phyloP scores from a whole-genome alignment of 2,113 vertebrate genomes.

The Cheirogaleus medius region DNA sequence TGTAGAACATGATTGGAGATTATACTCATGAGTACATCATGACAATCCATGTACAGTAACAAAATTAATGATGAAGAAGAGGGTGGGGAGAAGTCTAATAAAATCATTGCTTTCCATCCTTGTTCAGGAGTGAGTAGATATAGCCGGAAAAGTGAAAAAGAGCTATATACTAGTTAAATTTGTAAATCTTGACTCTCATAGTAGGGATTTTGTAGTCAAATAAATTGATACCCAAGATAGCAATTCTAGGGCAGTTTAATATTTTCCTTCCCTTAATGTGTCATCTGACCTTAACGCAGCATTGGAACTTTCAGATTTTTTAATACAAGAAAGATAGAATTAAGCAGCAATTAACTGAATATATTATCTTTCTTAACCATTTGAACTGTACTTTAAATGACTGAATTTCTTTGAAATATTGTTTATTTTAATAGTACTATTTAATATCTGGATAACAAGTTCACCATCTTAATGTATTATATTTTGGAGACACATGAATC shows the following conservation, averaged over 20 bases:
- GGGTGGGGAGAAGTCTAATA: not conserved
- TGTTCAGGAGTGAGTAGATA: not conserved
- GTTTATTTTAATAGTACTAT: constrained; percentile 44
- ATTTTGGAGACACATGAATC: not conserved
- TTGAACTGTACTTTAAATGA: constrained; percentile 59
- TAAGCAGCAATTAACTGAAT: constrained; percentile 60
- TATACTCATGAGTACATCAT: not conserved
- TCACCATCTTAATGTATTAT: not conserved
- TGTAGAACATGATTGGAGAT: not conserved
- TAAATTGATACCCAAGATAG: not conserved
- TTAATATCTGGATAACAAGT: constrained; percentile 23
- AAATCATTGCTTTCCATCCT: not conserved
- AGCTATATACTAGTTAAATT: not conserved
- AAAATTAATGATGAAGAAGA: not conserved
- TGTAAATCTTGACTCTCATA: not conserved
- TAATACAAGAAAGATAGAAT: constrained; percentile 39
- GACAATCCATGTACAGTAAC: not conserved
- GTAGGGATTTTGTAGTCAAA: not conserved
- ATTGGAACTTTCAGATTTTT: not conserved
- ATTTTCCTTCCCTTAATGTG: not conserved
- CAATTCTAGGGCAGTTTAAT: constrained; percentile 20
- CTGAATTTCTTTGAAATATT: constrained; percentile 9
- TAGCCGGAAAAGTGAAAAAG: not conserved
- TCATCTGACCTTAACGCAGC: not conserved
- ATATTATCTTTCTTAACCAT: constrained; percentile 40